Evolutionary conservation across 2,888 invertebrate species (phyloP).

Genomic region (Meloe dianella): DNA sequence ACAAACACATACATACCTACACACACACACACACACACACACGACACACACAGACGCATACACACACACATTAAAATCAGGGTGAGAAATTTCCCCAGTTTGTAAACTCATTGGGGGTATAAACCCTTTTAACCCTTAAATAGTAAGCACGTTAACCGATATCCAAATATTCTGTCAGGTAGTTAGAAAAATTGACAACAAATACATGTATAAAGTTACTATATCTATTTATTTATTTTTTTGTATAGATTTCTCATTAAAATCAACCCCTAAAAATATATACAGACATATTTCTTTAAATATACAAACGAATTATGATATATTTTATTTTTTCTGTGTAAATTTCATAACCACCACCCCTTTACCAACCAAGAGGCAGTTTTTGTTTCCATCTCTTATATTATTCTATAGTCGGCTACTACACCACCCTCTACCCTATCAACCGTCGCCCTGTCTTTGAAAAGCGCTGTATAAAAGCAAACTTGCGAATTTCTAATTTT

Average conservation of each 20-base stretch:
- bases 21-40: neutral
- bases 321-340: neutral
- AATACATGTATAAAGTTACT: neutral
- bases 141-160: slow-evolving; percentile 13
- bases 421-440: slow-evolving; percentile 14
- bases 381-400: neutral
- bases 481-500: slow-evolving; percentile 58
- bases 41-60: neutral
- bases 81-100: slow-evolving; percentile 12
- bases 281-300: too few species aligned
- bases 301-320: too few species aligned
- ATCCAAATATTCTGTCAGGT: slow-evolving; percentile 13
- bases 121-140: slow-evolving; percentile 15
- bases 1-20: neutral
- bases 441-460: slow-evolving; percentile 34
- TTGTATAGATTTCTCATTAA: neutral
- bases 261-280: neutral
- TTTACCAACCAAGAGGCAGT: neutral
- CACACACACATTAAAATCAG: neutral
- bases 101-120: slow-evolving; percentile 13
- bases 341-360: neutral
- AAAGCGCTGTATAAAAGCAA: slow-evolving; percentile 44
- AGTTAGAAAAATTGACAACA: slow-evolving; percentile 10
- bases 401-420: neutral
- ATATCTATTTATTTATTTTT: too few species aligned